Conservation (phyloP, 1,140 invertebrate genomes). For the Atta colombica region DNA sequence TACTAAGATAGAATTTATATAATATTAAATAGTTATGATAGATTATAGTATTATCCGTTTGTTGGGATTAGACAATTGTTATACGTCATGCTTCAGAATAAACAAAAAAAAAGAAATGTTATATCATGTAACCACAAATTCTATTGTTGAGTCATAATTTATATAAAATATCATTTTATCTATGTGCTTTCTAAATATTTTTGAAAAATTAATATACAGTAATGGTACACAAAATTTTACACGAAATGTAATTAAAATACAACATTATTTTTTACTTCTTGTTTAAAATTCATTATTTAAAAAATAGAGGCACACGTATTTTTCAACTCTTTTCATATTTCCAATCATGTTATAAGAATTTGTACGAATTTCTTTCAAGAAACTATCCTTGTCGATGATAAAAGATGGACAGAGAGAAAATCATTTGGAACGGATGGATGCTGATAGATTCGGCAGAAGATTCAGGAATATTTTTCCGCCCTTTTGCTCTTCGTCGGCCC, state of each 20-base stretch:
- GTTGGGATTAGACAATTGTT: no score
- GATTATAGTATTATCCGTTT: no score
- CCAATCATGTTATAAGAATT: background rate
- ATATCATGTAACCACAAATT: background rate
- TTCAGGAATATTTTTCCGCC: conserved; percentile 59
- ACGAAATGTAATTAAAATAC: background rate
- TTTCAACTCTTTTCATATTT: background rate
- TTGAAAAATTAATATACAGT: background rate
- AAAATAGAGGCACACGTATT: background rate
- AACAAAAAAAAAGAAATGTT: background rate
- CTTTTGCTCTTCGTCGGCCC: conserved; percentile 35
- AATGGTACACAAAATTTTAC: background rate
- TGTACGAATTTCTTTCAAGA: conserved; percentile 3
- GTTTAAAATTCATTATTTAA: background rate
- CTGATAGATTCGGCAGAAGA: conserved; percentile 18
- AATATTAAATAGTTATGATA: background rate
- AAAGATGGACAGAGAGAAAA: conserved; percentile 17
- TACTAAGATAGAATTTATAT: background rate
- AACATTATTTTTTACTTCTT: background rate
- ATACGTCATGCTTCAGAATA: background rate
- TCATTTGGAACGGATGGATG: background rate
- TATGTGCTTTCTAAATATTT: background rate
- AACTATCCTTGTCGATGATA: background rate
- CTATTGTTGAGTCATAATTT: background rate
- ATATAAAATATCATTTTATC: background rate